Conservation (phyloP, 30 jellyfish, hydroid and myxozoan genomes). For the Hydra vulgaris region DNA sequence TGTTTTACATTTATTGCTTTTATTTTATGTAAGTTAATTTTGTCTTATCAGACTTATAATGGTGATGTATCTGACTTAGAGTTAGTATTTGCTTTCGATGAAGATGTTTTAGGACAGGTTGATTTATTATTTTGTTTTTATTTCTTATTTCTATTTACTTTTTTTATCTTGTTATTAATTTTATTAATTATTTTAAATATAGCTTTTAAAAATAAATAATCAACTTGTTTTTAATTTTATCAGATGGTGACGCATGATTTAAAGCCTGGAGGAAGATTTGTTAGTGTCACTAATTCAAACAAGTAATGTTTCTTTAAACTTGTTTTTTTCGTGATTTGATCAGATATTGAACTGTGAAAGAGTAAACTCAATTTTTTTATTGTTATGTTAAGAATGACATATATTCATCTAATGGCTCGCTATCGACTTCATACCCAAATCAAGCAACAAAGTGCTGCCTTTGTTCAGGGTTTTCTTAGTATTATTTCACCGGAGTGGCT, state of each 20-base stretch:
- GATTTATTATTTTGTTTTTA: not conserved
- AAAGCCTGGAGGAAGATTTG: slow-evolving; percentile 96
- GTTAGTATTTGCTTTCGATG: slow-evolving; percentile 76
- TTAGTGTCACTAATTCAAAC: slow-evolving; percentile 69
- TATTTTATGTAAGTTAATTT: not conserved
- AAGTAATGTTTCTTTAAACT: slow-evolving; percentile 30
- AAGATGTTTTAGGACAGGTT: slow-evolving; percentile 94
- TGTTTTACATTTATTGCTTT: not conserved
- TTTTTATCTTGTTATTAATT: too few relatives aligned
- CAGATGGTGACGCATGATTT: slow-evolving; percentile 91
- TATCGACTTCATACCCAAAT: slow-evolving; percentile 75
- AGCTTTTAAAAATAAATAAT: too few relatives aligned
- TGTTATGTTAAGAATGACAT: slow-evolving; percentile 37
- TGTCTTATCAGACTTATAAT: slow-evolving; percentile 51
- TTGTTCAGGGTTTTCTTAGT: slow-evolving; percentile 84
- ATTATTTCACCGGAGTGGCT: slow-evolving; percentile 77
- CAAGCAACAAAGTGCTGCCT: slow-evolving; percentile 71
- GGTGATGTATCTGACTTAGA: slow-evolving; percentile 90
- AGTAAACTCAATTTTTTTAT: too few relatives aligned
- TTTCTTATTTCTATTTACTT: too few relatives aligned
- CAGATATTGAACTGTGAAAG: too few relatives aligned
- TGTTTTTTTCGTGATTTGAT: not conserved
- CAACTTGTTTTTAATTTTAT: too few relatives aligned
- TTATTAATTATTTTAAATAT: too few relatives aligned
- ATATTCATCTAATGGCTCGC: slow-evolving; percentile 92